Conservation (phyloP, 2,888 invertebrate species). For the Nemapogon koenigi region DNA sequence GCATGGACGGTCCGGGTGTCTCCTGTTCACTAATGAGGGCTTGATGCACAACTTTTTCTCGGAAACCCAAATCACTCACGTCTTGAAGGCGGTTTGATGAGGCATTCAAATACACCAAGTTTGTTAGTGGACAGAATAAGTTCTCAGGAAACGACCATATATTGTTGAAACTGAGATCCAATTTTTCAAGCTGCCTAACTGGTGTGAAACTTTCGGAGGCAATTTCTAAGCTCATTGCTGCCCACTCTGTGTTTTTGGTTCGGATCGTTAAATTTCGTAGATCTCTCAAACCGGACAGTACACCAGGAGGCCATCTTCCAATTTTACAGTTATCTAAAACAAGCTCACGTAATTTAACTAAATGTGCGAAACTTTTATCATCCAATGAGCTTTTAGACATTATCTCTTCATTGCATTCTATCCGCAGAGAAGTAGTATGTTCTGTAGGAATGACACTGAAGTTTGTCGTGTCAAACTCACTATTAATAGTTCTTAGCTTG, state of each 20-base stretch:
- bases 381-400: conserved; percentile 81
- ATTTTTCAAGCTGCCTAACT: conserved; percentile 79
- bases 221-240: conserved; percentile 83
- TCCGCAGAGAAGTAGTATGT: conserved; percentile 78
- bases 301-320: conserved; percentile 80
- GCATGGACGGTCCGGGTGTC: conserved; percentile 40
- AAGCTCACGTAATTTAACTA: conserved; percentile 80
- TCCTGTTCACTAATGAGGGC: conserved; percentile 70
- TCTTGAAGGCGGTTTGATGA: conserved; percentile 89
- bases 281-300: conserved; percentile 80
- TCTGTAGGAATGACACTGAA: conserved; percentile 87
- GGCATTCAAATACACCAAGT: conserved; percentile 81
- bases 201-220: conserved; percentile 79
- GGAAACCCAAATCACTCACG: conserved; percentile 84
- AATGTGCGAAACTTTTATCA: conserved; percentile 79
- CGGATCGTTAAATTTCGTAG: conserved; percentile 84
- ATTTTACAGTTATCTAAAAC: conserved; percentile 88
- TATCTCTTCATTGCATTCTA: conserved; percentile 81
- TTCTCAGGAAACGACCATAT: conserved; percentile 89
- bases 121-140: conserved; percentile 82
- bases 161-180: conserved; percentile 87
- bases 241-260: conserved; percentile 86
- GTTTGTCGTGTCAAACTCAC: conserved; percentile 87
- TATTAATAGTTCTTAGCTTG: conserved; percentile 83
- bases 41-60: conserved; percentile 73